A percentile compares a stretch with the other conserved stretches of the same genome.
phyloP scores from a whole-genome alignment of 1,140 invertebrate genomes.

The Penaeus chinensis region DNA sequence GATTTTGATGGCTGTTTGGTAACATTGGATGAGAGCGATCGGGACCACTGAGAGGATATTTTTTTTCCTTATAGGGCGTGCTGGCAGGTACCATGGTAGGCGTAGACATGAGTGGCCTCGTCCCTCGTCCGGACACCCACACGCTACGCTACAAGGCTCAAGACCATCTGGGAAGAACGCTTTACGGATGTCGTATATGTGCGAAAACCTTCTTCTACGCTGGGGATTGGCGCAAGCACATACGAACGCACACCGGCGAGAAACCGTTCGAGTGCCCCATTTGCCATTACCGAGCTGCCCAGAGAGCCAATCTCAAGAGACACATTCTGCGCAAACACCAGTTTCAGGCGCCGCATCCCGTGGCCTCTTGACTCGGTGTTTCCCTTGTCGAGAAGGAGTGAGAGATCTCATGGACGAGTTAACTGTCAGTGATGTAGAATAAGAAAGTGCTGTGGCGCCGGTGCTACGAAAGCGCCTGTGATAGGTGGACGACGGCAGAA shows the following conservation, averaged over 20 bases:
- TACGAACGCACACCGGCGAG: conserved; percentile 47
- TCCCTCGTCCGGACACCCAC: conserved; percentile 32
- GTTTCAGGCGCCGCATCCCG: conserved; percentile 12
- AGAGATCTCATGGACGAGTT: too few species aligned
- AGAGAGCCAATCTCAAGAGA: conserved; percentile 48
- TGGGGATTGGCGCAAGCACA: conserved; percentile 50
- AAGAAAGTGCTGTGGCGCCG: too few species aligned
- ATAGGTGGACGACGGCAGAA: too few species aligned
- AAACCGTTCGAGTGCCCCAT: conserved; percentile 50
- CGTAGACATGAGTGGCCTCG: conserved; percentile 45
- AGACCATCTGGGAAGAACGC: conserved; percentile 50
- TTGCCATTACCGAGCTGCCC: conserved; percentile 44
- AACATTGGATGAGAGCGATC: conserved; percentile 12
- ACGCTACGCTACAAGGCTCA: conserved; percentile 45
- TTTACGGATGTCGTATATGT: conserved; percentile 50
- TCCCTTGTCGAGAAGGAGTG: neutral
- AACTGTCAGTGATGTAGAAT: too few species aligned
- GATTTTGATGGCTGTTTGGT: neutral
- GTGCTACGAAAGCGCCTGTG: too few species aligned
- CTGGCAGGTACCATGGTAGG: conserved; percentile 48
- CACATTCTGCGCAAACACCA: conserved; percentile 48
- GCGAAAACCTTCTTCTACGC: conserved; percentile 55
- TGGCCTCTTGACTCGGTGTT: conserved; percentile 7
- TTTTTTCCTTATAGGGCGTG: conserved; percentile 54
- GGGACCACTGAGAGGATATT: conserved; percentile 46